Conservation (phyloP, 2,797 vertebrate species). For the Anniella stebbinsi region DNA sequence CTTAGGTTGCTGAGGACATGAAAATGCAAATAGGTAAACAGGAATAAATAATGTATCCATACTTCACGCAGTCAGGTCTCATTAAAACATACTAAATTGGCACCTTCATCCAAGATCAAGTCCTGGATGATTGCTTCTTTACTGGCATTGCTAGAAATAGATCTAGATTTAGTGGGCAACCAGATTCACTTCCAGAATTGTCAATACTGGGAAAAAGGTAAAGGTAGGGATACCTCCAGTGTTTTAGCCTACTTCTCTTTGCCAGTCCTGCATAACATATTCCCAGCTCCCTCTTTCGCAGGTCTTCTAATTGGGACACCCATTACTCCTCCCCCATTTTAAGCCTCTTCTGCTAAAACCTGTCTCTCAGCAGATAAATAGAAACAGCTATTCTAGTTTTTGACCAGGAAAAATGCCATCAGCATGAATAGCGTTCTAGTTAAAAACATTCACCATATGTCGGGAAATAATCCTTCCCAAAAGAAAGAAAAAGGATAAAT, state of each 20-base stretch:
- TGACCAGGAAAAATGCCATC: background rate
- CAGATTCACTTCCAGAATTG: background rate
- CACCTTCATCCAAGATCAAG: background rate
- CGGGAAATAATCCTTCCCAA: background rate
- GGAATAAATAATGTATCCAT: background rate
- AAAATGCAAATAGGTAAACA: background rate
- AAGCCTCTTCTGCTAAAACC: background rate
- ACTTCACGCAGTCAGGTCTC: background rate
- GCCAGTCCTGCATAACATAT: background rate
- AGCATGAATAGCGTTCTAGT: background rate
- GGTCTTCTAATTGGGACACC: background rate
- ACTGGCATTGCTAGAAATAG: background rate
- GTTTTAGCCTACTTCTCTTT: background rate
- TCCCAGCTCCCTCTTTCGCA: background rate
- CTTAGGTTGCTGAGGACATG: background rate
- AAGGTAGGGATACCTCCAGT: background rate
- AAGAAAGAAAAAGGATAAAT: background rate
- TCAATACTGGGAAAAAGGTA: background rate
- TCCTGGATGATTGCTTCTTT: background rate
- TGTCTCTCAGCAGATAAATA: background rate
- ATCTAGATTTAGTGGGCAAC: background rate
- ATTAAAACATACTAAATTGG: background rate
- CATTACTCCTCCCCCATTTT: background rate
- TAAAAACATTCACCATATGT: background rate
- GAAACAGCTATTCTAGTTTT: background rate